These are phyloP conservation scores for Bombus consobrinus DNA, from an alignment of 1,140 invertebrate species.

Conservation along the genomic window DNA sequence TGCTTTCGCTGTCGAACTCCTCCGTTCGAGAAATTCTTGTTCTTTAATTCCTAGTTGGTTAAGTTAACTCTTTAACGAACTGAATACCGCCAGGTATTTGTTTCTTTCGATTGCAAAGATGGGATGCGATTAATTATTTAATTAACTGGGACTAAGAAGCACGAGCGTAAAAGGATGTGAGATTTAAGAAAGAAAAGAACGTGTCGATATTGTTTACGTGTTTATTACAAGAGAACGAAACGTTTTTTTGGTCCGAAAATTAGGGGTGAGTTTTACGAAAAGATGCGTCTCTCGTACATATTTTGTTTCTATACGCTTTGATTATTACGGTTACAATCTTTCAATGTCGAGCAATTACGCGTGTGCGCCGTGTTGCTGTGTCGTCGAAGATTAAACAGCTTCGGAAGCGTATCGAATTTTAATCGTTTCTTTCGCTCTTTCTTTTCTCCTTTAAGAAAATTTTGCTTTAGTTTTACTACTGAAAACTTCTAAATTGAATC, in stretches of 20 bases:
- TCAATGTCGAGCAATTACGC: neutral
- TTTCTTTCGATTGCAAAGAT: neutral
- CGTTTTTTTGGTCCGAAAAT: conserved; percentile 46
- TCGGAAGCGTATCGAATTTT: neutral
- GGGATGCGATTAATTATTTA: neutral
- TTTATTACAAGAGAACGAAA: conserved; percentile 55
- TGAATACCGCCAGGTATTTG: neutral
- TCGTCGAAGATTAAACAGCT: neutral
- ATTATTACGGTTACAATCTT: neutral
- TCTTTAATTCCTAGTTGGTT: too few relatives aligned
- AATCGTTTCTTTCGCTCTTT: neutral
- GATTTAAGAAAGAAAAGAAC: neutral
- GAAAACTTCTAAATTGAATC: neutral
- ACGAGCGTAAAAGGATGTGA: neutral
- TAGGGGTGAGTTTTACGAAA: conserved; percentile 22
- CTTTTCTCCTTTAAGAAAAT: neutral
- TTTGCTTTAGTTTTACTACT: neutral
- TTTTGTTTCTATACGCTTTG: neutral
- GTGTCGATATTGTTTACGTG: conserved; percentile 23
- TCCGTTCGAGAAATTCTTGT: too few relatives aligned
- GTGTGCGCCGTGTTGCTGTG: neutral
- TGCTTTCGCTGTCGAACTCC: neutral
- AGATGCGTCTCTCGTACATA: neutral
- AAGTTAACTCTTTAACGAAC: too few relatives aligned
- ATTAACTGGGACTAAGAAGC: neutral